Evolutionary conservation across 2,113 vertebrate genomes (phyloP).

Genomic region (Urocolius indicus): DNA sequence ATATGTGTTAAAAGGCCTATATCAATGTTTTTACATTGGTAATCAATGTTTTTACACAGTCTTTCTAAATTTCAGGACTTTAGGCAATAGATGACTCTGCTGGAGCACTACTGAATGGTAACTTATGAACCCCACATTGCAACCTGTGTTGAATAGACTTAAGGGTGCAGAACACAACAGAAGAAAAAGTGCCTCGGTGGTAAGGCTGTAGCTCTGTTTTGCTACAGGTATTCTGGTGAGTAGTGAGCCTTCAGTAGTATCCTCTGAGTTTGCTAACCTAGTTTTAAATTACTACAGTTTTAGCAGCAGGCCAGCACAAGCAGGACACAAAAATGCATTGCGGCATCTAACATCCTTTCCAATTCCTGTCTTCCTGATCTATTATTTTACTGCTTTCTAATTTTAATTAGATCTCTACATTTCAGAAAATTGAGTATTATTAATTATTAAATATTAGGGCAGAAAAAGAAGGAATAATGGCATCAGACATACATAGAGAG

Average conservation of each 20-base stretch:
- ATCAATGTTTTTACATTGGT: rapidly evolving
- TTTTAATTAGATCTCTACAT: background rate
- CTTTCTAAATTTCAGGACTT: background rate
- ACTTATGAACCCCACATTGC: background rate
- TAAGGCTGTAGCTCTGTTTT: background rate
- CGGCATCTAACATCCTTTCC: background rate
- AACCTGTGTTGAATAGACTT: background rate
- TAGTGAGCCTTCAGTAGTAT: background rate
- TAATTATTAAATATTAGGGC: background rate
- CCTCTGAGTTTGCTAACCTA: background rate
- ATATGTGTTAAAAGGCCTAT: background rate
- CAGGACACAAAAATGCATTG: background rate
- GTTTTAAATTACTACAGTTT: background rate
- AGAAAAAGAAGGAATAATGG: background rate
- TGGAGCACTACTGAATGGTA: background rate
- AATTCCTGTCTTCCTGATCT: background rate
- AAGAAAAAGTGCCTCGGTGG: background rate
- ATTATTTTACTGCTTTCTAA: background rate
- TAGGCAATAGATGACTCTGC: background rate
- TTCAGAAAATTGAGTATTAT: background rate
- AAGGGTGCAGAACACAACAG: background rate
- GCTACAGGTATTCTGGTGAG: background rate
- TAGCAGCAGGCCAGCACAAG: background rate
- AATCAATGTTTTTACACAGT: too few species aligned
- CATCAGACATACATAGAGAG: background rate